These are phyloP conservation scores for Phyllostomus discolor DNA, from an alignment of 2,113 vertebrate species.

Conservation along the genomic window DNA sequence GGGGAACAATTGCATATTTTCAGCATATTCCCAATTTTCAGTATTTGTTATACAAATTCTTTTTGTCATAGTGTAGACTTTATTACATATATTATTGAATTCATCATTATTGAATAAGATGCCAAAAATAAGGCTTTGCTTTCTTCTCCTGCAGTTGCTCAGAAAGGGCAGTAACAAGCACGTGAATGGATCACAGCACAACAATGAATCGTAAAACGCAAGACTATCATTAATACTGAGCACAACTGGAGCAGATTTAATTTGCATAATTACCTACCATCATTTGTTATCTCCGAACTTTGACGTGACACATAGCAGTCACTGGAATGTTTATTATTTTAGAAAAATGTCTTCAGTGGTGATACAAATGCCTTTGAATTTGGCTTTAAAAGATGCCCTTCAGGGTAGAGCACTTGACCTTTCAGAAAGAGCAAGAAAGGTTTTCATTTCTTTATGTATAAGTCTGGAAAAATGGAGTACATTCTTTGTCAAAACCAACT, in stretches of 20 bases:
- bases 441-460: not conserved
- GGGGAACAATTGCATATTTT: not conserved
- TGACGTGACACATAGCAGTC: not conserved
- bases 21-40: not conserved
- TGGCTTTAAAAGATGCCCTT: not conserved
- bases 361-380: not conserved
- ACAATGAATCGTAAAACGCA: not conserved
- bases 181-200: not conserved
- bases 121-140: not conserved
- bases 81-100: not conserved
- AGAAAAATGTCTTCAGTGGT: not conserved
- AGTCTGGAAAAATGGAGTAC: not conserved
- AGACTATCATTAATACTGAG: constrained; percentile 12
- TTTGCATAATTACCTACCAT: constrained; percentile 23
- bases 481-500: not conserved
- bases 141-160: not conserved
- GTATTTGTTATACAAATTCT: not conserved
- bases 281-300: constrained; percentile 1
- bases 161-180: not conserved
- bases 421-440: not conserved
- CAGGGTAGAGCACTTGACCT: not conserved
- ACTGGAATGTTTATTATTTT: not conserved
- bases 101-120: not conserved
- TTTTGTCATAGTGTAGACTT: not conserved
- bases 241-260: not conserved